phyloP scores from a whole-genome alignment of 1,140 invertebrate species.

The Drosophila ohnishii region DNA sequence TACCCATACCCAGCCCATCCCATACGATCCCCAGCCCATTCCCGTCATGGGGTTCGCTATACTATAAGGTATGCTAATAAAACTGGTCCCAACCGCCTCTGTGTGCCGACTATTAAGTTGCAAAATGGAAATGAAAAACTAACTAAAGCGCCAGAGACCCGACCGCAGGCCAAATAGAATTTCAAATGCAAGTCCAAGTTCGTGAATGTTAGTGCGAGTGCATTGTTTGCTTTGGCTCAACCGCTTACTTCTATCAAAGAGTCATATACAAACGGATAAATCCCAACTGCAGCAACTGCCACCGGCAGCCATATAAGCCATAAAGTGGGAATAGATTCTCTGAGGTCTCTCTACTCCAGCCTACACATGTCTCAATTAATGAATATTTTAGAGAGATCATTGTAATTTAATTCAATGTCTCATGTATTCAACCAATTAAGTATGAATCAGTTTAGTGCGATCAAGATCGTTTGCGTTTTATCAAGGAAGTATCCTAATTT shows the following conservation, averaged over 20 bases:
- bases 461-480: background rate
- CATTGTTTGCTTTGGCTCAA: conserved; percentile 38
- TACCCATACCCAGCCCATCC: conserved; percentile 1
- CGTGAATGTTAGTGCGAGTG: conserved; percentile 31
- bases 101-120: conserved; percentile 51
- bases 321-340: conserved; percentile 19
- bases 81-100: conserved; percentile 47
- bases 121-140: conserved; percentile 50
- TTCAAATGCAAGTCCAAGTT: conserved; percentile 46
- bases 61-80: conserved; percentile 48
- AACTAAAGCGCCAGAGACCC: conserved; percentile 35
- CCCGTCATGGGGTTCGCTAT: conserved; percentile 29
- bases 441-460: background rate
- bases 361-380: conserved; percentile 10
- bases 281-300: conserved; percentile 40
- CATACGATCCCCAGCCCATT: conserved; percentile 1
- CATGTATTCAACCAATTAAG: background rate
- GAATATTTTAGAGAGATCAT: background rate
- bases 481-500: background rate
- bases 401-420: background rate
- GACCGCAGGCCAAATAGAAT: conserved; percentile 50
- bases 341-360: conserved; percentile 2
- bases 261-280: conserved; percentile 40
- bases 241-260: conserved; percentile 6
- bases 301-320: conserved; percentile 38